Conservation (phyloP, 2,797 vertebrate genomes). For the Naso thynnoides region DNA sequence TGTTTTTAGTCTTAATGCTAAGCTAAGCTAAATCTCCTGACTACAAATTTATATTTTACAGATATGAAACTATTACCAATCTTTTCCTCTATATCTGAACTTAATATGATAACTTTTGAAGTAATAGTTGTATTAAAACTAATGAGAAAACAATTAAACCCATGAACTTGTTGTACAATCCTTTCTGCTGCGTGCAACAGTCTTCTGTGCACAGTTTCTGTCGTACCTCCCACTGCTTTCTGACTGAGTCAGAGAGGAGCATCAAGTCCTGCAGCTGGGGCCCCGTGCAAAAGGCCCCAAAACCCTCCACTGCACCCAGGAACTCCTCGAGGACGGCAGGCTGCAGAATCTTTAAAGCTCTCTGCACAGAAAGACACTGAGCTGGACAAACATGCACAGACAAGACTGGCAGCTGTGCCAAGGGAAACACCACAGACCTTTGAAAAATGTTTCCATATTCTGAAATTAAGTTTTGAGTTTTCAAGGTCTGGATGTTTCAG, state of each 20-base stretch:
- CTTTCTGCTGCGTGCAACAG: not conserved
- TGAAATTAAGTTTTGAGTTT: not conserved
- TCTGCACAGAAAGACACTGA: constrained; percentile 79
- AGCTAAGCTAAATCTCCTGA: not conserved
- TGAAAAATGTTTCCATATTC: not conserved
- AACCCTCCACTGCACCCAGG: constrained; percentile 86
- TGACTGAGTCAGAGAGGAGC: constrained; percentile 80
- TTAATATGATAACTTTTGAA: not conserved
- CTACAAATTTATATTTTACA: not conserved
- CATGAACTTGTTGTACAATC: not conserved
- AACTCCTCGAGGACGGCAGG: constrained; percentile 86
- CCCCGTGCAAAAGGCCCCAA: constrained; percentile 82
- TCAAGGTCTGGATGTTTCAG: constrained; percentile 27
- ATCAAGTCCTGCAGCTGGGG: constrained; percentile 80
- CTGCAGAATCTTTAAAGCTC: constrained; percentile 84
- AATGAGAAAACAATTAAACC: too few species aligned
- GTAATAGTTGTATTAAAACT: not conserved
- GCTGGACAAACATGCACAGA: constrained; percentile 43
- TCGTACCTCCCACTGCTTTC: constrained; percentile 92
- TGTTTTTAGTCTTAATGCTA: not conserved
- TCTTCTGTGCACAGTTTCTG: not conserved
- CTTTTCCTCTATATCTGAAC: not conserved
- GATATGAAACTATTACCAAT: not conserved
- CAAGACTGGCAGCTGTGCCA: constrained; percentile 22
- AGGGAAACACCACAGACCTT: constrained; percentile 41